Evolutionary conservation across 2,113 vertebrate species (phyloP), one percentile per base, ranked within the genome.

Genomic region (Aptenodytes patagonicus): DNA sequence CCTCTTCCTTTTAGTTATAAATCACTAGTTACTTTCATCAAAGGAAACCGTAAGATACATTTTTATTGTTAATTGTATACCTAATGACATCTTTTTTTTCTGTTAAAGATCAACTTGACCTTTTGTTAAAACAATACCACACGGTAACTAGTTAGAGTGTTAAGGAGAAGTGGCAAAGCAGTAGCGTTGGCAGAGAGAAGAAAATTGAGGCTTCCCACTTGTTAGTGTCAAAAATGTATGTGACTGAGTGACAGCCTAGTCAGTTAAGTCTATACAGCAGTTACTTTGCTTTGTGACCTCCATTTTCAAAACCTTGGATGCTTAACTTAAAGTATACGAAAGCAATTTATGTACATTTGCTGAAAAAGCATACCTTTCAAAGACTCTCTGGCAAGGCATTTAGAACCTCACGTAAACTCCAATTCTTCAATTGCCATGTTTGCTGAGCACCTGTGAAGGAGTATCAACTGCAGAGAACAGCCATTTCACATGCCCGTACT

Each of bases 391-490:
- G 60, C 24, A 55, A 79, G 42, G n/a, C 68, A 61, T 49, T 82
- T 69, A 64, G 29, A 57, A 32, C 26, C 12, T 42, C 31, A 13
- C 47, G 44, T 47, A 79, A 79, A 72, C 20, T 52, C 31, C 40
- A 58, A 0, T 77, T 78, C 51, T 92, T 66, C 40, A 55, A 3
- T 26, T 89, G 42, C 17, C 8, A 1, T 29, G 54, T 77, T 83
- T 70, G n/a, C 71, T 85, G 58, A 85, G 71, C 28, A 9, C 18
- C 26, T 36, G 26, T n/a, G 83, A 77, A 69, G 58, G 66, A 66
- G 32, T 54, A 75, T 10, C 0, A 0, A 2, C 58, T 78, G 42
- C 60, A 36, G 36, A 55, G 17, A 51, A 71, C 22, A 71, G n/a
- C 20, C 34, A 42, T 21, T 87, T 70, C 25, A 14, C 26, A 19